A percentile compares a stretch with the other conserved stretches of the same genome.
phyloP scores from a whole-genome alignment of 1,140 invertebrate genomes.

The Bombus consobrinus region DNA sequence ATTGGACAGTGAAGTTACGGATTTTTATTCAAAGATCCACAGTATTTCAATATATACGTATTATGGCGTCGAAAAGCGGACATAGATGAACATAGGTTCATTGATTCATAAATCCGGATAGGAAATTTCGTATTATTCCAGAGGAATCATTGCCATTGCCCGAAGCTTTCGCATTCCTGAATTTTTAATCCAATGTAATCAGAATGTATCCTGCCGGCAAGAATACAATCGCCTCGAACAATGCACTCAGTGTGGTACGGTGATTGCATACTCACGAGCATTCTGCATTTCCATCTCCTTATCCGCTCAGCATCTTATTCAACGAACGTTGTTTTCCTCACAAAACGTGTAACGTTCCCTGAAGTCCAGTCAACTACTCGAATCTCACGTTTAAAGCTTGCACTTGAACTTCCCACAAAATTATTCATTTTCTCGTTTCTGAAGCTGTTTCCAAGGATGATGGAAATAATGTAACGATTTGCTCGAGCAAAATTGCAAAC shows the following conservation, averaged over 20 bases:
- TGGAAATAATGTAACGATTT: slow-evolving; percentile 19
- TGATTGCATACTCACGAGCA: slow-evolving; percentile 32
- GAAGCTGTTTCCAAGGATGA: neutral
- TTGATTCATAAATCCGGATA: neutral
- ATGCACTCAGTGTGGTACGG: slow-evolving; percentile 12
- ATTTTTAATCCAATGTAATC: slow-evolving; percentile 13
- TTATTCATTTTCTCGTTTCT: neutral
- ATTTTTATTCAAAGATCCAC: too few species aligned
- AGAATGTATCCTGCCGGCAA: slow-evolving; percentile 10
- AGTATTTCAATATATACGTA: too few species aligned
- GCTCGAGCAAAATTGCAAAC: slow-evolving; percentile 11
- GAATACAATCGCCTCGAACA: slow-evolving; percentile 49
- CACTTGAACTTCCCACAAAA: neutral
- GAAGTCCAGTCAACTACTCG: too few species aligned
- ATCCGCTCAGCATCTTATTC: slow-evolving; percentile 24
- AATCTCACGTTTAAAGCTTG: too few species aligned
- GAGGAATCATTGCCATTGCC: neutral
- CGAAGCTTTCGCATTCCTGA: slow-evolving; percentile 31
- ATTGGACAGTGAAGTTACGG: too few species aligned
- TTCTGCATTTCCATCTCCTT: slow-evolving; percentile 30
- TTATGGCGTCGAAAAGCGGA: too few species aligned
- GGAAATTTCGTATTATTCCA: neutral
- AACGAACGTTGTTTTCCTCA: neutral
- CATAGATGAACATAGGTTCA: neutral
- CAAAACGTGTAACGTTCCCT: too few species aligned